A percentile compares a stretch with the other conserved stretches of the same genome.
phyloP scores from a whole-genome alignment of 2,888 invertebrate species.

The Dicyrtoma fusca region DNA sequence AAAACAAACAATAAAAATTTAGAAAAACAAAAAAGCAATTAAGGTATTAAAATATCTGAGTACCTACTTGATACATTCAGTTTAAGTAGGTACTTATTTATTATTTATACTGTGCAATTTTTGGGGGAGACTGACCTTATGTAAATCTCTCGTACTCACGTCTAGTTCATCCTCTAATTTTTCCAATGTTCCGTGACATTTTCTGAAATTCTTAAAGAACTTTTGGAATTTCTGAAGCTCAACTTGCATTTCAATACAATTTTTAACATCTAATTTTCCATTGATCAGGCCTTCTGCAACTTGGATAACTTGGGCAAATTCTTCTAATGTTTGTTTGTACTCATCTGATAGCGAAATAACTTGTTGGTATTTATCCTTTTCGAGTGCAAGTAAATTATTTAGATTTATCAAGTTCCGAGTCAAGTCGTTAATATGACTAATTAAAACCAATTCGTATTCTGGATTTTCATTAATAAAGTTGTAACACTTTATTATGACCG shows the following conservation, averaged over 20 bases:
- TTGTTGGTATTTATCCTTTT: conserved; percentile 77
- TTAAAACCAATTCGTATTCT: conserved; percentile 36
- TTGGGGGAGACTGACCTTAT: conserved; percentile 65
- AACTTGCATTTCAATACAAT: conserved; percentile 79
- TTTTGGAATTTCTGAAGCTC: conserved; percentile 87
- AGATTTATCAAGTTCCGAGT: conserved; percentile 60
- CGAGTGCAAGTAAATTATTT: conserved; percentile 70
- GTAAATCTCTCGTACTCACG: conserved; percentile 73
- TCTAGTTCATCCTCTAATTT: conserved; percentile 83
- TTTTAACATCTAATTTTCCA: conserved; percentile 74
- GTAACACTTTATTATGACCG: conserved; percentile 47
- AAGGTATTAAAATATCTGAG: too few species aligned
- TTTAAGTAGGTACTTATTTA: background rate
- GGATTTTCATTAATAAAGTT: conserved; percentile 48
- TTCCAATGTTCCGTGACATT: conserved; percentile 80
- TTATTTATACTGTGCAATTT: background rate
- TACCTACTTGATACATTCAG: too few species aligned
- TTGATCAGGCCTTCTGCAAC: conserved; percentile 80
- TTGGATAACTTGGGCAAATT: conserved; percentile 82
- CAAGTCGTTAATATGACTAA: conserved; percentile 65
- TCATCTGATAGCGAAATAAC: conserved; percentile 77
- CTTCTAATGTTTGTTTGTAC: conserved; percentile 83
- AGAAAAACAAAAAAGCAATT: background rate
- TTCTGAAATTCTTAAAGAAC: conserved; percentile 85
- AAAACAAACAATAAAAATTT: too few species aligned